Evolutionary conservation across 2,113 vertebrate genomes (phyloP), one percentile per base, ranked within the genome.

Genomic region (Eretmochelys imbricata): DNA sequence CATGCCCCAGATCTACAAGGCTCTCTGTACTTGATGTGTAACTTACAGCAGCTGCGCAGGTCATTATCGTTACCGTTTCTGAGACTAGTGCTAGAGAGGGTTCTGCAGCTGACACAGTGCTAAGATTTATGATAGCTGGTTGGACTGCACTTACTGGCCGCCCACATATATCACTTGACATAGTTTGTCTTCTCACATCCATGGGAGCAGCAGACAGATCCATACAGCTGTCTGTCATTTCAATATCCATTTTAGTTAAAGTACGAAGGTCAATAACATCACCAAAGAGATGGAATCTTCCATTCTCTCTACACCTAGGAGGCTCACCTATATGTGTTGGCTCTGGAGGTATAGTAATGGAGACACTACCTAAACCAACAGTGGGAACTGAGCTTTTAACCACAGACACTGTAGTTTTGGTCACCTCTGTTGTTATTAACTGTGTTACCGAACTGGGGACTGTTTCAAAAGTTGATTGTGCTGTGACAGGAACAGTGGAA

Each of bases 221-320:
- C 95, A 99, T 96, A 72, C 99, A 99, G 95, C 98, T 98, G 75
- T 99, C 99, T 91, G 97, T 98, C 98, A 98, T 98, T 95, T 98
- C 98, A 88, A 98, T 91, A 80, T 98, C 98, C 91, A 97, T 96
- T 95, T 99, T 99, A 80, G 97, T 96, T 84, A 99, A 97, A 72
- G 99, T 99, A 46, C 99, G 98, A 82, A 99, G 98, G 97, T 99
- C 99, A 93, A 99, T 98, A 80, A 99, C 98, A 98, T 99, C 99
- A 7, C 98, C 98, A 89, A 98, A 97, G 93, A 98, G 98, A 42
- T 98, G 97, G 48, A 98, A 96, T 95, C 98, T 99, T 89, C 98
- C 98, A 96, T 98, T 99, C 94, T 99, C 98, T 98, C 98, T 99
- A 42, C 97, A 97, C 46, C 97, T 97, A 82, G 94, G 91, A 90